Conservation (phyloP, 2,888 invertebrate species). For the Tipula helvola region DNA sequence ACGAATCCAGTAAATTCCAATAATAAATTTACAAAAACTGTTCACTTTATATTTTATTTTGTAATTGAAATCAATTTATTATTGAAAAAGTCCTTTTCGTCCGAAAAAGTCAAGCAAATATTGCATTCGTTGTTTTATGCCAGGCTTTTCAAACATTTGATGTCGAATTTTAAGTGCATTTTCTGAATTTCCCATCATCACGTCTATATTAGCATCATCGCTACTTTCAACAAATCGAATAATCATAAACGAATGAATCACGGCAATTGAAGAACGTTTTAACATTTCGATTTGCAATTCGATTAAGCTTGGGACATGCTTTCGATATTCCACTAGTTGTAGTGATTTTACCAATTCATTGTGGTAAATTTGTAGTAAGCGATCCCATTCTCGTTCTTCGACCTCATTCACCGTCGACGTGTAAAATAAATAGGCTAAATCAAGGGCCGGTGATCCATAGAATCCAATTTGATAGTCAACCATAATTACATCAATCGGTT, state of each 20-base stretch:
- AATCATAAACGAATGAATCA: background rate
- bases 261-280: background rate
- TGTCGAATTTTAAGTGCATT: background rate
- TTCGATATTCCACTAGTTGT: background rate
- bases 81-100: background rate
- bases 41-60: too few species aligned
- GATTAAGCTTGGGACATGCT: background rate
- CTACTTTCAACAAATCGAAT: background rate
- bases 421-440: background rate
- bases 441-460: background rate
- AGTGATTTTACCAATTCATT: background rate
- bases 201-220: background rate
- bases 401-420: background rate
- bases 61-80: background rate
- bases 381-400: background rate
- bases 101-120: background rate
- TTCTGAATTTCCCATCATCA: background rate
- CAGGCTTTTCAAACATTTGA: background rate
- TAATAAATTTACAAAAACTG: too few species aligned
- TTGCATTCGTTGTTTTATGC: background rate
- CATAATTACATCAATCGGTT: constrained; percentile 24
- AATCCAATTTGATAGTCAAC: background rate
- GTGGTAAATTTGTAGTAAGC: background rate
- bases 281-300: background rate
- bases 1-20: too few species aligned